Conservation (phyloP, 2,797 vertebrate genomes). For the Eospalax fontanierii region DNA sequence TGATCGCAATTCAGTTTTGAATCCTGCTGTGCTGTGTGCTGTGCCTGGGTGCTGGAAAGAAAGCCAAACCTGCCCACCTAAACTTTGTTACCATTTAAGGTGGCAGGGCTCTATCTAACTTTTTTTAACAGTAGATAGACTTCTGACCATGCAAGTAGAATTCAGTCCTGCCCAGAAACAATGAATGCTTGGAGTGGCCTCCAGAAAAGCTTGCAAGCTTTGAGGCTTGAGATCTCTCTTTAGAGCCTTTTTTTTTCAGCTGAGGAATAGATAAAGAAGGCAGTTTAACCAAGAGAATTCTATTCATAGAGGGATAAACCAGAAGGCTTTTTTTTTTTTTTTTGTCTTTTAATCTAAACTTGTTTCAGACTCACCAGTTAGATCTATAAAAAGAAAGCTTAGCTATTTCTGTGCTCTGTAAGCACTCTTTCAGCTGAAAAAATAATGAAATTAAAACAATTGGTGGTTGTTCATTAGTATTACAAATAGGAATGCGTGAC, state of each 20-base stretch:
- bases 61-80: neutral
- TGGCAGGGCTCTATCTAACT: conserved; percentile 28
- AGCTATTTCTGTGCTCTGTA: conserved; percentile 76
- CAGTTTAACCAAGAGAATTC: conserved; percentile 49
- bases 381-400: conserved; percentile 79
- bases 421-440: conserved; percentile 78
- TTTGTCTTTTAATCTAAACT: conserved; percentile 66
- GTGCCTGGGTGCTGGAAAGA: neutral
- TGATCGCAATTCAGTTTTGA: neutral
- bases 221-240: conserved; percentile 31
- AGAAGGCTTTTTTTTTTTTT: conserved; percentile 38
- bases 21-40: neutral
- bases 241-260: neutral
- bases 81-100: conserved; percentile 68
- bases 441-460: conserved; percentile 86
- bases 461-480: conserved; percentile 84
- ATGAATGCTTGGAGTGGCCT: neutral
- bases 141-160: neutral
- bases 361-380: conserved; percentile 78
- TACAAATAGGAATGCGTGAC: conserved; percentile 84
- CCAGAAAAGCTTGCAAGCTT: neutral
- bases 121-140: conserved; percentile 50
- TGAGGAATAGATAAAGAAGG: neutral
- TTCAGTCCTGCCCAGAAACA: neutral
- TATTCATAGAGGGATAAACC: neutral